Base-by-base conservation (phyloP, 2,797 vertebrate species). In the Peromyscus eremicus region DNA sequence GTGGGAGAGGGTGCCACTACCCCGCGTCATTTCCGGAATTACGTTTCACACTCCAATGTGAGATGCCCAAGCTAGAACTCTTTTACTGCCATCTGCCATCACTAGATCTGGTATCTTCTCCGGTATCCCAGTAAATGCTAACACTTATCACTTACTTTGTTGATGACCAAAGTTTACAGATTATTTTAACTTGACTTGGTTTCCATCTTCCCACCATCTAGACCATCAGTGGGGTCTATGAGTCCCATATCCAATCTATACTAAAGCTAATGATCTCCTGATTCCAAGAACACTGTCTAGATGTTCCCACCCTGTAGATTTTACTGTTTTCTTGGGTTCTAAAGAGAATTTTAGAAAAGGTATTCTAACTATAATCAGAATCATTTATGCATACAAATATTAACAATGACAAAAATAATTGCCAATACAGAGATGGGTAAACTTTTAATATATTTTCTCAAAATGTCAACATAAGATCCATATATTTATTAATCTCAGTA, bases 381-480 rank as follows among this genome's bases (percentile, higher is more conserved):
- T 79, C 17, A 60, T 83, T n/a, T 86, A 75, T 68, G 29, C 73
- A 43, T 43, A 64, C 82, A 90, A 95, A 83, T 5, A 73, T 75
- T 64, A 76, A 92, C 5, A 83, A 34, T 88, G 17, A 80, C 43
- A 86, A 75, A 77, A 37, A 68, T 62, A 70, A 95, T 43, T 84
- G 60, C 60, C 6, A 79, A 49, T 66, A 52, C 68, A 87, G 64
- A 70, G 14, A 81, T 95, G 21, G 55, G 60, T 43, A 73, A 23
- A 70, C 14, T 68, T 94, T 83, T 73, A 84, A 79, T 79, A 77
- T 43, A 77, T 89, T 95, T 95, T 87, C 70, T 95, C 66, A 96
- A 64, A 90, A 94, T 37, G 25, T 79, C 49, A 6, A 80, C 21
- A 92, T 91, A 46, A 76, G n/a, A 27, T 40, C 13, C 23, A 89